Conservation (phyloP, 2,113 vertebrate genomes). For the Pseudois nayaur region DNA sequence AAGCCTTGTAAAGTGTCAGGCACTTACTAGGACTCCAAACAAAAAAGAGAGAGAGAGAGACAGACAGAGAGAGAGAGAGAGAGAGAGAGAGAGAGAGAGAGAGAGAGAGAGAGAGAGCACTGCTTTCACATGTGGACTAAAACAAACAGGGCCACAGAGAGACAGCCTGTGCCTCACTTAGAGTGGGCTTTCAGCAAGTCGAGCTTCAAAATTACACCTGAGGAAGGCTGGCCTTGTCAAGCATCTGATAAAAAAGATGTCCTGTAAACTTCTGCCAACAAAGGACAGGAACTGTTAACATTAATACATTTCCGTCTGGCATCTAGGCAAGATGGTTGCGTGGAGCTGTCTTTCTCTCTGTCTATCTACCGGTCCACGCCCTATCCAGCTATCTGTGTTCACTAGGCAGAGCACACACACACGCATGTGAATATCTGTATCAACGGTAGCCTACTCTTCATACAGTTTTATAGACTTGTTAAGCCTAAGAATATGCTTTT, state of each 20-base stretch:
- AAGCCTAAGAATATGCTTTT: not conserved
- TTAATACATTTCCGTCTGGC: not conserved
- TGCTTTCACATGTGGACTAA: not conserved
- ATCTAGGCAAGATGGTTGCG: not conserved
- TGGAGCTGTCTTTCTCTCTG: not conserved
- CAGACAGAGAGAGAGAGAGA: not conserved
- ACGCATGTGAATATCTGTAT: no score
- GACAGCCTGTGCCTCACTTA: fast-evolving
- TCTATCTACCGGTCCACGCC: no score
- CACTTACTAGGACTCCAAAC: not conserved
- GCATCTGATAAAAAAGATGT: not conserved
- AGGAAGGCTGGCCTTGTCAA: not conserved
- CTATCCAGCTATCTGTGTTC: not conserved
- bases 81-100: fast-evolving
- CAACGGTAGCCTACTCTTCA: not conserved
- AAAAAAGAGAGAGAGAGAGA: fast-evolving
- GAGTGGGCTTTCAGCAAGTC: fast-evolving
- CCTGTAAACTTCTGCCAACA: not conserved
- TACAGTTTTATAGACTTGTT: not conserved
- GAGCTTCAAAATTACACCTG: not conserved
- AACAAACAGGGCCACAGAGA: not conserved
- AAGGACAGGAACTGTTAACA: not conserved
- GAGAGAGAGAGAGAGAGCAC: not conserved
- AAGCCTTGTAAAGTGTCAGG: not conserved
- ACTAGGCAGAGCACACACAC: not conserved